These are phyloP conservation scores for Euthynnus affinis DNA, from an alignment of 2,797 vertebrate genomes.

Conservation along the genomic window DNA sequence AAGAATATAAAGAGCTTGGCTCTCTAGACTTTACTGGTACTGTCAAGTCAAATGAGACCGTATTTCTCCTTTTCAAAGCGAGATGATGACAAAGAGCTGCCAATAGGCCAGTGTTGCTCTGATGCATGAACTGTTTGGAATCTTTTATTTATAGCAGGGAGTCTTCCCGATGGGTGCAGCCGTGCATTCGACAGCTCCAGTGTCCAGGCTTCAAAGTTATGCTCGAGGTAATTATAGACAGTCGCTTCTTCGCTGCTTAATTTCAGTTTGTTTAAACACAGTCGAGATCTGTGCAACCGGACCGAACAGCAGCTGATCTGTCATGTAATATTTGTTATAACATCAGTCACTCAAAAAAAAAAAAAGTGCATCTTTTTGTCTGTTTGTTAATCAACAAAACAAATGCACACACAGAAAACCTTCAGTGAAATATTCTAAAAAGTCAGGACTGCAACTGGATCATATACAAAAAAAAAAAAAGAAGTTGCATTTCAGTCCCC, in stretches of 20 bases:
- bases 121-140: conserved; percentile 69
- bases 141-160: conserved; percentile 77
- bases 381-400: conserved; percentile 4
- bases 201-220: conserved; percentile 54
- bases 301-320: conserved; percentile 19
- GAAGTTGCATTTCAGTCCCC: no score
- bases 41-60: conserved; percentile 51
- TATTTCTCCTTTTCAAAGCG: conserved; percentile 64
- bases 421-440: neutral
- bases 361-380: neutral
- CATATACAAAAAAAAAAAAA: no score
- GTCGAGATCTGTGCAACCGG: conserved; percentile 9
- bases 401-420: neutral
- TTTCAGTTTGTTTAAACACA: conserved; percentile 44
- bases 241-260: conserved; percentile 35
- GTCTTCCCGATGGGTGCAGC: conserved; percentile 61
- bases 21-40: conserved; percentile 46
- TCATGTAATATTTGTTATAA: neutral
- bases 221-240: conserved; percentile 65
- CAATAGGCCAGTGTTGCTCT: conserved; percentile 53
- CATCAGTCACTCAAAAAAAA: neutral
- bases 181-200: conserved; percentile 65
- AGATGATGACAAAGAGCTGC: conserved; percentile 68
- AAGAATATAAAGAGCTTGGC: conserved; percentile 43
- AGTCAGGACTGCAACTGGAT: neutral